Conservation (phyloP, 2,797 vertebrate species). For the Phalanger gymnotis region DNA sequence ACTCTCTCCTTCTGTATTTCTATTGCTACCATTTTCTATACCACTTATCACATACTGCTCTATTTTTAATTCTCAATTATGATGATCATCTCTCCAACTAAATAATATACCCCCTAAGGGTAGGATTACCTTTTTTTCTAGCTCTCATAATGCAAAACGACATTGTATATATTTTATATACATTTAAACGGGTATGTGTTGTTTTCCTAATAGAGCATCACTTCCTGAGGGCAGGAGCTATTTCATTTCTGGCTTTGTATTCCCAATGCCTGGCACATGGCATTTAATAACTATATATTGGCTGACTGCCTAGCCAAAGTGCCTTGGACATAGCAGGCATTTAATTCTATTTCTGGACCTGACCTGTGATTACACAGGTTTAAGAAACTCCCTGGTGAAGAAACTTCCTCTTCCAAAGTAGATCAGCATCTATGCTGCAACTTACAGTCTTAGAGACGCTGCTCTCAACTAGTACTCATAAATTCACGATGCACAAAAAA, state of each 20-base stretch:
- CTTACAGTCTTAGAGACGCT: not conserved
- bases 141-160: not conserved
- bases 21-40: not conserved
- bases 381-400: not conserved
- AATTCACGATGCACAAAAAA: not conserved
- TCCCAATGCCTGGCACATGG: not conserved
- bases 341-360: not conserved
- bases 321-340: not conserved
- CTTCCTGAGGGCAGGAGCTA: not conserved
- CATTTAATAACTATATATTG: not conserved
- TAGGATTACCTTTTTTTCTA: not conserved
- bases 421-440: not conserved
- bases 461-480: not conserved
- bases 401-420: not conserved
- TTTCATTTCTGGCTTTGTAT: not conserved
- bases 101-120: not conserved
- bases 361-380: not conserved
- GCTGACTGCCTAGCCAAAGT: not conserved
- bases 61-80: not conserved
- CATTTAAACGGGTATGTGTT: not conserved
- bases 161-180: not conserved
- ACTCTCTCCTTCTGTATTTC: not conserved
- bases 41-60: not conserved
- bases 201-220: not conserved
- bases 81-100: not conserved